These are phyloP conservation scores for Pteropus rufus DNA, from an alignment of 2,797 vertebrate species.

Conservation along the genomic window DNA sequence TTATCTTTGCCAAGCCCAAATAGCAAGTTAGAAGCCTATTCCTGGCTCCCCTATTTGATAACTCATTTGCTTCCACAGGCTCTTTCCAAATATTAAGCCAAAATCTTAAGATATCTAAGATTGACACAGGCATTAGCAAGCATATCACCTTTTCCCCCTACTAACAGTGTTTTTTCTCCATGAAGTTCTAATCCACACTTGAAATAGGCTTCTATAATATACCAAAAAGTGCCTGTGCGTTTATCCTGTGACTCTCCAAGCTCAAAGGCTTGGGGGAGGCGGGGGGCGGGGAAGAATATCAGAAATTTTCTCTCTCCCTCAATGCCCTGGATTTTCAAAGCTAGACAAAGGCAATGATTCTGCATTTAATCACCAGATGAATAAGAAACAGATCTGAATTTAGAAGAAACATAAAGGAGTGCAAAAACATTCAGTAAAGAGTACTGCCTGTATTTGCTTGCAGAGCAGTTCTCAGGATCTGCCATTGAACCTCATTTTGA, in stretches of 20 bases:
- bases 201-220: neutral
- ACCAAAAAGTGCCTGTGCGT: neutral
- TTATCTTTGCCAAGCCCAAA: slow-evolving; percentile 15
- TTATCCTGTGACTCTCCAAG: neutral
- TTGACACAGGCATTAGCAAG: neutral
- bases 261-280: neutral
- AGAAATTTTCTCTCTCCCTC: neutral
- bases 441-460: neutral
- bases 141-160: neutral
- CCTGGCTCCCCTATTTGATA: neutral
- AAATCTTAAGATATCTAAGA: neutral
- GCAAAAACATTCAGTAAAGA: neutral
- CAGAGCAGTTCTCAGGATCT: neutral
- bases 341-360: slow-evolving; percentile 26
- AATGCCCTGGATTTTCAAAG: neutral
- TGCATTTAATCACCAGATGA: slow-evolving; percentile 30
- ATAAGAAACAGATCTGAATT: slow-evolving; percentile 43
- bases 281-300: too few species aligned
- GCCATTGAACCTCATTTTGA: slow-evolving; percentile 41
- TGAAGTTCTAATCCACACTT: neutral
- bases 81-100: neutral
- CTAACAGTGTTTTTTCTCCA: neutral
- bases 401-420: slow-evolving; percentile 5
- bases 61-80: neutral
- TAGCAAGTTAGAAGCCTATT: neutral